phyloP scores from a whole-genome alignment of 2,888 invertebrate genomes.

The Achlya flavicornis region DNA sequence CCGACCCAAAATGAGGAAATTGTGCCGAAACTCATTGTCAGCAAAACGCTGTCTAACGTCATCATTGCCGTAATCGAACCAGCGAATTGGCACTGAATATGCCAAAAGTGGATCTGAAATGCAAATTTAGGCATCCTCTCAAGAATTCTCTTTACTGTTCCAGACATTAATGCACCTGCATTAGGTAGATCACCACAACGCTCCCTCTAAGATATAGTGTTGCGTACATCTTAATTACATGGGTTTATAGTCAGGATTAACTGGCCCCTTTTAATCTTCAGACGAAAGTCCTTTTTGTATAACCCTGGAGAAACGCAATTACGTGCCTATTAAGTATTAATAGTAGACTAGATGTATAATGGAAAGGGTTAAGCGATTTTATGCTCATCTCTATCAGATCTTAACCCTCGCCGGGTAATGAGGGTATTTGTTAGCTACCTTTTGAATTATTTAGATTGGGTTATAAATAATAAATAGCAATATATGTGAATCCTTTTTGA shows the following conservation, averaged over 20 bases:
- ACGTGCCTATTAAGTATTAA: constrained; percentile 62
- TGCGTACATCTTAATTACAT: constrained; percentile 49
- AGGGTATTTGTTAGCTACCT: constrained; percentile 32
- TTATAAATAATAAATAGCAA: constrained; percentile 27
- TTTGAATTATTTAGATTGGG: constrained; percentile 33
- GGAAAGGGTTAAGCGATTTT: constrained; percentile 52
- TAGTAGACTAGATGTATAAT: constrained; percentile 47
- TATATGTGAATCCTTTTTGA: constrained; percentile 18
- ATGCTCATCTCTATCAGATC: constrained; percentile 43
- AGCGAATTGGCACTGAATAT: constrained; percentile 33
- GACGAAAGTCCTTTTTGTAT: constrained; percentile 45
- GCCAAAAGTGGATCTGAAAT: constrained; percentile 34
- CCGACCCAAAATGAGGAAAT: no score
- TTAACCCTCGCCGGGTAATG: constrained; percentile 36
- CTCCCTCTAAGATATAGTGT: constrained; percentile 28
- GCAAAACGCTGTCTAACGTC: constrained; percentile 39
- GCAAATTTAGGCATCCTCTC: constrained; percentile 33
- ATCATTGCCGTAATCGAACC: constrained; percentile 45
- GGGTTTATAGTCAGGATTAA: constrained; percentile 47
- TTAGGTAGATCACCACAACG: constrained; percentile 43
- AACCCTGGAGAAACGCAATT: constrained; percentile 52
- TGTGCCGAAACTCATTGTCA: constrained; percentile 24
- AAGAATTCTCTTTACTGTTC: constrained; percentile 51
- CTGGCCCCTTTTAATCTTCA: constrained; percentile 53
- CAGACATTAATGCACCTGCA: constrained; percentile 53